These are phyloP conservation scores for Andrena bucephala DNA, from an alignment of 2,888 invertebrate genomes.

Conservation along the genomic window DNA sequence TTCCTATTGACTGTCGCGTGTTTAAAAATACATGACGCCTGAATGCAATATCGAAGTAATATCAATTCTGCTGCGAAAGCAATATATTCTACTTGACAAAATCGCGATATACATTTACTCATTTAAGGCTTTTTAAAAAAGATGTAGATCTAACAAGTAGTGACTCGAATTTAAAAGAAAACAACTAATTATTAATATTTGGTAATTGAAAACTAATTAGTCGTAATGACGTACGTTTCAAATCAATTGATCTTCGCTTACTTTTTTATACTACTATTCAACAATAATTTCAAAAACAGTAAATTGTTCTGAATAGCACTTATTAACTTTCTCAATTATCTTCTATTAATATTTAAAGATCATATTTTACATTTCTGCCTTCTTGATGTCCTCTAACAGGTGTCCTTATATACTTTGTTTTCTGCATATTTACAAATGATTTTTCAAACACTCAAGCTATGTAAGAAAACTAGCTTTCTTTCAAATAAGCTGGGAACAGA, in stretches of 20 bases:
- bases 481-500: conserved; percentile 10
- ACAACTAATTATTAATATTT: conserved; percentile 17
- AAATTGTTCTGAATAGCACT: conserved; percentile 36
- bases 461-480: conserved; percentile 17
- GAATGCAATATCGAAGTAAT: conserved; percentile 17
- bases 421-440: conserved; percentile 56
- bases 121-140: conserved; percentile 10
- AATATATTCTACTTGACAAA: conserved; percentile 8
- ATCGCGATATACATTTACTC: not conserved
- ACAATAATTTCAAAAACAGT: conserved; percentile 41
- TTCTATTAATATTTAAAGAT: conserved; percentile 36
- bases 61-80: conserved; percentile 18
- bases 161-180: not conserved
- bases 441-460: conserved; percentile 20
- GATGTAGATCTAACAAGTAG: conserved; percentile 3
- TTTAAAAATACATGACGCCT: conserved; percentile 15
- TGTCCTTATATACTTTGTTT: conserved; percentile 39
- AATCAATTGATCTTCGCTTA: conserved; percentile 24
- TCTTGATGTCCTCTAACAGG: conserved; percentile 23
- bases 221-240: conserved; percentile 1
- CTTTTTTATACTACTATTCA: conserved; percentile 33
- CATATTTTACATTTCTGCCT: conserved; percentile 41
- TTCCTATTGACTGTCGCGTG: conserved; percentile 1
- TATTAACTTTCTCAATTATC: conserved; percentile 38
- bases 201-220: conserved; percentile 16